Conservation (phyloP, 1,140 invertebrate species). For the Euwallacea similis region DNA sequence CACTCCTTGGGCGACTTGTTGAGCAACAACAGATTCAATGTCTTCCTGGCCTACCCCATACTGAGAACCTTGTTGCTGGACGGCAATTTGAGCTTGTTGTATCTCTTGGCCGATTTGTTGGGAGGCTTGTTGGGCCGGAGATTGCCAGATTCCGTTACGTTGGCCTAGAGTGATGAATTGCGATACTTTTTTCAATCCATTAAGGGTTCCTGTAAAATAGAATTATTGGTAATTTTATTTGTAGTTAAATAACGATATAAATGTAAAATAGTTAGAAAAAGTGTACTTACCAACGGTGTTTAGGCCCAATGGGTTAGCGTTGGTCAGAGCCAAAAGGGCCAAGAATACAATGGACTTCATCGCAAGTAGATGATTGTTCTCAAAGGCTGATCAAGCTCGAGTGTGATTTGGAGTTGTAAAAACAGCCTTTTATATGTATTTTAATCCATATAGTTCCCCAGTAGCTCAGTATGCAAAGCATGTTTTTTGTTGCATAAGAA, state of each 20-base stretch:
- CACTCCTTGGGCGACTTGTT: constrained; percentile 4
- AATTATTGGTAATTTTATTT: neutral
- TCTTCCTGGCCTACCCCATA: neutral
- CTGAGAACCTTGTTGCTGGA: neutral
- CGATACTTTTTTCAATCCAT: neutral
- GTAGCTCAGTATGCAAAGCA: neutral
- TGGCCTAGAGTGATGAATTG: neutral
- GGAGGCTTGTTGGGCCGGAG: constrained; percentile 2
- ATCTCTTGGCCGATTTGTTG: constrained; percentile 14
- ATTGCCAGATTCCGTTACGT: neutral
- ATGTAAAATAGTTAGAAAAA: neutral
- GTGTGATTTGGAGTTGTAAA: neutral
- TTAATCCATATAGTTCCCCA: neutral
- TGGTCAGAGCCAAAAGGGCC: constrained; percentile 3
- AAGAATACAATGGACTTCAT: constrained; percentile 3
- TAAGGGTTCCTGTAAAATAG: neutral
- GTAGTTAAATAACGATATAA: neutral
- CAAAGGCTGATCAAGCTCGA: neutral
- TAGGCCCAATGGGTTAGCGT: neutral
- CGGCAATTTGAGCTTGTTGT: constrained; percentile 6
- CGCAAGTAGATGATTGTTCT: neutral
- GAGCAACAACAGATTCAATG: constrained; percentile 1
- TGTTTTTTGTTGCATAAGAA: constrained; percentile 17
- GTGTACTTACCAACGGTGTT: neutral
- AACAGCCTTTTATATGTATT: neutral